Evolutionary conservation across 2,797 vertebrate species (phyloP).

Genomic region (Pipistrellus kuhlii): DNA sequence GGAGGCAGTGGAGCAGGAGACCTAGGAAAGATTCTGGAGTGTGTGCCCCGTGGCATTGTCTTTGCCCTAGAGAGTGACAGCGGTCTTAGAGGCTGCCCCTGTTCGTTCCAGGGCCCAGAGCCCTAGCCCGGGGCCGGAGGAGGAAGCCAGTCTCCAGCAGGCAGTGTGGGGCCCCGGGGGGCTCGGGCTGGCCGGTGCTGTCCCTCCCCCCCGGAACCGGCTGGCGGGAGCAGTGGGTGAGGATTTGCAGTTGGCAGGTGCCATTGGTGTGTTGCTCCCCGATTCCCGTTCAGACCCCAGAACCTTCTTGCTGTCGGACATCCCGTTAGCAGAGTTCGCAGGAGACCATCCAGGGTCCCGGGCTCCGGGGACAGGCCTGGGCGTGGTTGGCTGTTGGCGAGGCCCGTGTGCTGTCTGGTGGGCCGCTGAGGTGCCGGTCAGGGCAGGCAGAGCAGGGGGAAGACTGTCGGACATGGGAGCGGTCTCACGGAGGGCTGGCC

Average conservation of each 20-base stretch:
- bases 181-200: slow-evolving; percentile 45
- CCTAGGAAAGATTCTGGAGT: neutral
- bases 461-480: neutral
- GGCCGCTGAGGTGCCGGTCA: neutral
- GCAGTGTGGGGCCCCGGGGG: neutral
- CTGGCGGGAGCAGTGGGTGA: neutral
- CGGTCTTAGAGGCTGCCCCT: neutral
- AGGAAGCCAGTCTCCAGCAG: neutral
- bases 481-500: rapidly evolving
- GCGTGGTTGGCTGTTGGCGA: neutral
- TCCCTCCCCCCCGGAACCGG: neutral
- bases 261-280: neutral
- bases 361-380: neutral
- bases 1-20: neutral
- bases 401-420: neutral
- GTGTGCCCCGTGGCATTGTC: neutral
- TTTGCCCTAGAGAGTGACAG: slow-evolving; percentile 63
- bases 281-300: neutral
- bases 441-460: neutral
- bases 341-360: neutral
- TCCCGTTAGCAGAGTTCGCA: neutral
- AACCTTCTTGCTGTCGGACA: neutral
- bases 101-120: slow-evolving; percentile 28
- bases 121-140: neutral
- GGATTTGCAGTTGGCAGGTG: neutral